phyloP scores from a whole-genome alignment of 2,888 invertebrate genomes.

The Bruchidius siliquastri region DNA sequence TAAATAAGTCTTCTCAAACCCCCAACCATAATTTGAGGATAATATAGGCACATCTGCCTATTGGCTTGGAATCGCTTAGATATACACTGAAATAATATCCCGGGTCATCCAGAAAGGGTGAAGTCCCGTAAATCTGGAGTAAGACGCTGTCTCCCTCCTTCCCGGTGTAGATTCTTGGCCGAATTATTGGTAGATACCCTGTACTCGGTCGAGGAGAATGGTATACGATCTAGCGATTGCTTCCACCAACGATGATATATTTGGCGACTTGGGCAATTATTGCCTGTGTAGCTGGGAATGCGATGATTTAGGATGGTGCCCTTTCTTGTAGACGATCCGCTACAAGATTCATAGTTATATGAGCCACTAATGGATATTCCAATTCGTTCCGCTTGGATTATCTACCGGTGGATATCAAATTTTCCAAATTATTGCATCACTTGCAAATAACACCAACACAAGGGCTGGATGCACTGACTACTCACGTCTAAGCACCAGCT shows the following conservation, averaged over 20 bases:
- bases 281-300: conserved; percentile 19
- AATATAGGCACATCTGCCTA: conserved; percentile 33
- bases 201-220: conserved; percentile 10
- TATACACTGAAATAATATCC: conserved; percentile 34
- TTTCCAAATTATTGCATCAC: no score
- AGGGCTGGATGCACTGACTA: no score
- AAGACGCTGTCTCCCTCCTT: conserved; percentile 9
- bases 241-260: conserved; percentile 35
- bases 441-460: no score
- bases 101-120: conserved; percentile 35
- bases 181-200: conserved; percentile 39
- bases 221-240: conserved; percentile 34
- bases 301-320: no score
- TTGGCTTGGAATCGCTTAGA: conserved; percentile 37
- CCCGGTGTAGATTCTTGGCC: conserved; percentile 34
- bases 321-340: no score
- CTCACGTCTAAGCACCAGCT: no score
- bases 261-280: conserved; percentile 37
- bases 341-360: no score
- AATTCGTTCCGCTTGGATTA: no score
- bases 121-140: conserved; percentile 37
- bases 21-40: not conserved
- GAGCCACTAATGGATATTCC: no score
- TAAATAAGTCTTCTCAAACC: not conserved
- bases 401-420: no score